A percentile compares a stretch with the other conserved stretches of the same genome.
Conservation (phyloP, 2,888 invertebrate genomes). For the Pandemis cinnamomeana region DNA sequence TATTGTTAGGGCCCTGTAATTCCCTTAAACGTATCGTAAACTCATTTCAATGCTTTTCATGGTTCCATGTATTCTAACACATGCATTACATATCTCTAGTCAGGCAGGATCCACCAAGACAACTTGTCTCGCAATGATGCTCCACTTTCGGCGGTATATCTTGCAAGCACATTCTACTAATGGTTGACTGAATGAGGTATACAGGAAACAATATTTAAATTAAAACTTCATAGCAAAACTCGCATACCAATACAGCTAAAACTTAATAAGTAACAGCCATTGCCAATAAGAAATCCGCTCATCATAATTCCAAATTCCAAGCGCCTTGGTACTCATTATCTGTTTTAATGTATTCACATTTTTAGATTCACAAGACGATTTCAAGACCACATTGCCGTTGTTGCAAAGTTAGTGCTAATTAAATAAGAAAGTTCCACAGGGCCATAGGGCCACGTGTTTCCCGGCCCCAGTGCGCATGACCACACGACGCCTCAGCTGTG, state of each 20-base stretch:
- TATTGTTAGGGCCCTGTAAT: too few species aligned
- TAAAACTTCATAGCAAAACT: background rate
- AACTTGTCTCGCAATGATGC: background rate
- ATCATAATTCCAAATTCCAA: background rate
- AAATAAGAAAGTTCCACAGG: conserved; percentile 33
- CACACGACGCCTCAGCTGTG: conserved; percentile 73
- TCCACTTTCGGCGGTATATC: background rate
- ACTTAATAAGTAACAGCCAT: background rate
- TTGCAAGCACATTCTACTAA: background rate
- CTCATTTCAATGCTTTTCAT: background rate
- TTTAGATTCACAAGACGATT: background rate
- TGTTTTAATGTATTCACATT: background rate
- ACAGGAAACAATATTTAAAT: background rate
- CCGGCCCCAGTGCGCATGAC: conserved; percentile 69
- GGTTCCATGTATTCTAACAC: background rate
- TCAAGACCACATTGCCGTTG: conserved; percentile 6
- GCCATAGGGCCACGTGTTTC: conserved; percentile 67
- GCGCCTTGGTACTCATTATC: background rate
- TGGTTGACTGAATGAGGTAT: background rate
- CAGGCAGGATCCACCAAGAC: background rate
- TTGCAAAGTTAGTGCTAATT: conserved; percentile 28
- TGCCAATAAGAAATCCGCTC: background rate
- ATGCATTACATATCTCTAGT: background rate
- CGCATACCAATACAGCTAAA: background rate
- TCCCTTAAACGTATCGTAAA: too few species aligned